A percentile compares a stretch with the other conserved stretches of the same genome.
Evolutionary conservation across 1,140 invertebrate genomes (phyloP).

Genomic region (Armadillidium nasatum): DNA sequence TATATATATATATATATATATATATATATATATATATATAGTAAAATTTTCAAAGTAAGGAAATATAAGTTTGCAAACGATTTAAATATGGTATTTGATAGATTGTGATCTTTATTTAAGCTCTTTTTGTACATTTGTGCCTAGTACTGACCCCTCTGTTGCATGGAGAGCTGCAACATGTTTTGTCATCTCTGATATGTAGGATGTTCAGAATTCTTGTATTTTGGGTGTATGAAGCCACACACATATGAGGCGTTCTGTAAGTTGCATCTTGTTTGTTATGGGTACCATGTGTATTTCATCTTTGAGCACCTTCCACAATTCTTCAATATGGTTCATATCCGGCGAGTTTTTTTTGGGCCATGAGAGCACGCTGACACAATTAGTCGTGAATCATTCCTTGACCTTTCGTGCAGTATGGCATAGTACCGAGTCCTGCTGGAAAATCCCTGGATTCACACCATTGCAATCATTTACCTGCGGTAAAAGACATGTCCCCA

Average conservation of each 20-base stretch:
- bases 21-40: no score
- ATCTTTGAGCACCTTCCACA: not conserved
- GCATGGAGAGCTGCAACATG: no score
- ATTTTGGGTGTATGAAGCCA: constrained; percentile 7
- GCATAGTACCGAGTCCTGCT: constrained; percentile 32
- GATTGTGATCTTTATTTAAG: no score
- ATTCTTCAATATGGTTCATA: not conserved
- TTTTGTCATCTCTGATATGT: no score
- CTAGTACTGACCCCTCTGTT: no score
- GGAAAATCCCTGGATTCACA: not conserved
- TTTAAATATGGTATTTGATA: no score
- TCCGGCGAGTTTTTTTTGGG: constrained; percentile 6
- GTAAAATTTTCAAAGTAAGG: no score
- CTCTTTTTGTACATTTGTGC: no score
- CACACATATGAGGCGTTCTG: not conserved
- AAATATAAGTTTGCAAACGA: no score
- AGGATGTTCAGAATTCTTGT: no score
- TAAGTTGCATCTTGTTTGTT: not conserved
- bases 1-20: no score
- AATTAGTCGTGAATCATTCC: not conserved
- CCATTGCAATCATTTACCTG: constrained; percentile 35
- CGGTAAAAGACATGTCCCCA: constrained; percentile 20
- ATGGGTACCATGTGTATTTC: constrained; percentile 6
- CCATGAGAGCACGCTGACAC: not conserved
- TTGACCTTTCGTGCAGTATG: constrained; percentile 41